Evolutionary conservation across 1,140 invertebrate genomes (phyloP).

Genomic region (Hypsibius dujardini): DNA sequence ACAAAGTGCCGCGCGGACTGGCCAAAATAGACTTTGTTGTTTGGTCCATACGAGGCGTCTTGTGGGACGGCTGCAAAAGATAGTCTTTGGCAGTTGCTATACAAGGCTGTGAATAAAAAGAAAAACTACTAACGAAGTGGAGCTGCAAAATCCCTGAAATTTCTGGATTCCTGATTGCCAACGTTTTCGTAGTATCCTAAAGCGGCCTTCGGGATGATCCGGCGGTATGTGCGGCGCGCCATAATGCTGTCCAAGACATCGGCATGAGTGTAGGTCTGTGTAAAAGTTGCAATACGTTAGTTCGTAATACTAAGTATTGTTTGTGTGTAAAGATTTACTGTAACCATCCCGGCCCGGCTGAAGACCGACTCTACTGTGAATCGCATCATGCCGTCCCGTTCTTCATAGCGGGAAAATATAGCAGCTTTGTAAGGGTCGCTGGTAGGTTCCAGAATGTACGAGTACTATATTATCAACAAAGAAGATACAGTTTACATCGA

Average conservation of each 20-base stretch:
- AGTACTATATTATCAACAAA: neutral
- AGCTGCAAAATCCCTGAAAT: neutral
- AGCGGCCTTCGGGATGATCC: neutral
- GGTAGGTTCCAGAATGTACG: neutral
- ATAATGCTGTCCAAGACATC: constrained; percentile 12
- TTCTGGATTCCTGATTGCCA: neutral
- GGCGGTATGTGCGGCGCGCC: neutral
- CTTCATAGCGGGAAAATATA: neutral
- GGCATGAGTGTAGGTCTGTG: constrained; percentile 6
- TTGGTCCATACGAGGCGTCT: neutral
- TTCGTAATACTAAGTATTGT: too few relatives aligned
- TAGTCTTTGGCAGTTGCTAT: too few relatives aligned
- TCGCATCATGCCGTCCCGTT: neutral
- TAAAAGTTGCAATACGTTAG: too few relatives aligned
- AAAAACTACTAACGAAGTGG: constrained; percentile 6
- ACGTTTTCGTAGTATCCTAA: constrained; percentile 10
- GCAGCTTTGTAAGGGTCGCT: neutral
- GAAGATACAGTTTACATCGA: too few relatives aligned
- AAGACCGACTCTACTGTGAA: constrained; percentile 1
- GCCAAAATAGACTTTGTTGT: neutral
- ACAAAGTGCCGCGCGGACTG: neutral
- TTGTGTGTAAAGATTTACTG: too few relatives aligned
- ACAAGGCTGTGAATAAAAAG: too few relatives aligned
- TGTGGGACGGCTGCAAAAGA: neutral
- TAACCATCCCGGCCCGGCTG: neutral